These are phyloP conservation scores for Drosophila paulistorum DNA, from an alignment of 1,140 invertebrate species.

Conservation along the genomic window DNA sequence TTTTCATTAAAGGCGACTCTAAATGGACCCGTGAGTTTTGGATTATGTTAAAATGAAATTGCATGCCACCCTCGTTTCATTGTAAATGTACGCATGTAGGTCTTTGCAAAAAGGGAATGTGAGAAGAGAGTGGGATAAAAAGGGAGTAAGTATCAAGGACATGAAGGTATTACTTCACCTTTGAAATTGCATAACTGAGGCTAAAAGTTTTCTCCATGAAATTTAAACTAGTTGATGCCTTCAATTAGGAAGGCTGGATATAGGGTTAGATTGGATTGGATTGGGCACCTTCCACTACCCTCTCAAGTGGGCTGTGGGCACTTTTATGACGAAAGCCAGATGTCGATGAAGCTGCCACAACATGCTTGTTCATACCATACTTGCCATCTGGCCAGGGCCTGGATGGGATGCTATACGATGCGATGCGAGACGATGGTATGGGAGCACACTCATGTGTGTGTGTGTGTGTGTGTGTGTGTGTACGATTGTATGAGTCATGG, in stretches of 20 bases:
- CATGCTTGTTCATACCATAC: slow-evolving; percentile 2
- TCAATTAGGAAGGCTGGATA: neutral
- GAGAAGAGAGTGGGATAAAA: neutral
- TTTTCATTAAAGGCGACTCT: no score
- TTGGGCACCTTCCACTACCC: neutral
- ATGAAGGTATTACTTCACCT: slow-evolving; percentile 11
- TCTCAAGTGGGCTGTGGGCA: slow-evolving; percentile 12
- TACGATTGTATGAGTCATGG: slow-evolving; percentile 24
- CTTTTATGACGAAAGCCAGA: slow-evolving; percentile 12
- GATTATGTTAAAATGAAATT: neutral
- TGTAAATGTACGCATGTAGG: neutral
- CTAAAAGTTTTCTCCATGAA: slow-evolving; percentile 11
- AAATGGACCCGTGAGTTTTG: no score
- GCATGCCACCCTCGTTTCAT: neutral
- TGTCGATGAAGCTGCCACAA: slow-evolving; percentile 6
- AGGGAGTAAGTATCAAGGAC: neutral
- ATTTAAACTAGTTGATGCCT: slow-evolving; percentile 13
- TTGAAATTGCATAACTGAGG: slow-evolving; percentile 7
- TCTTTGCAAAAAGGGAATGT: neutral
- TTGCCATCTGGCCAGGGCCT: slow-evolving; percentile 10
- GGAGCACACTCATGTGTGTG: neutral
- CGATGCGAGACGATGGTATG: neutral
- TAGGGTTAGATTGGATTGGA: no score
- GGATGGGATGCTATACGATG: neutral
- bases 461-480: neutral